These are phyloP conservation scores for Cyprinodon brontotheroides DNA, from an alignment of 2,113 vertebrate genomes.

Conservation along the genomic window DNA sequence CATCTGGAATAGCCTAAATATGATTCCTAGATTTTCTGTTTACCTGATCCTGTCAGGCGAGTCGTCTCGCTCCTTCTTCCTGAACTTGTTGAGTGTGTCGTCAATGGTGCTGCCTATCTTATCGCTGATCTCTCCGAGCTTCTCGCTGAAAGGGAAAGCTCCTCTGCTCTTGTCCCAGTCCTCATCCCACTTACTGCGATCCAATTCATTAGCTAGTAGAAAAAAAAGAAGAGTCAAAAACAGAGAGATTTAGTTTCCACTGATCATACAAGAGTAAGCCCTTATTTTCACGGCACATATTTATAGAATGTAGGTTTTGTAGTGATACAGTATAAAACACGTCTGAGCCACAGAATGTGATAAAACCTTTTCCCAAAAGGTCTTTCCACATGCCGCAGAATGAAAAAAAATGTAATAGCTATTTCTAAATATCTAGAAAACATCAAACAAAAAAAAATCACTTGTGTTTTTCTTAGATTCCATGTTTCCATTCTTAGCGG, in stretches of 20 bases:
- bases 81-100: constrained; percentile 96
- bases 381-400: not conserved
- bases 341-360: not conserved
- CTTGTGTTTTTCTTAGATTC: not conserved
- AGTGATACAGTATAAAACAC: not conserved
- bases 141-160: constrained; percentile 95
- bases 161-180: constrained; percentile 95
- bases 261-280: not conserved
- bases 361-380: not conserved
- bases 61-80: constrained; percentile 94
- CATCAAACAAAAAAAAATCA: not conserved
- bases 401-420: not conserved
- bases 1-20: not conserved
- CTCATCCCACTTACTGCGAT: constrained; percentile 94
- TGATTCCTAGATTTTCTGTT: not conserved
- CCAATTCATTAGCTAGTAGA: constrained; percentile 75
- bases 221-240: not conserved
- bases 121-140: constrained; percentile 94
- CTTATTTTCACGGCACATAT: not conserved
- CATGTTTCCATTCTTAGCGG: not conserved
- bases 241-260: not conserved
- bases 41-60: constrained; percentile 95
- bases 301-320: not conserved
- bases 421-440: not conserved
- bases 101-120: constrained; percentile 98